These are phyloP conservation scores for Polyommatus iphigenia DNA, from an alignment of 2,888 invertebrate species.

Conservation along the genomic window DNA sequence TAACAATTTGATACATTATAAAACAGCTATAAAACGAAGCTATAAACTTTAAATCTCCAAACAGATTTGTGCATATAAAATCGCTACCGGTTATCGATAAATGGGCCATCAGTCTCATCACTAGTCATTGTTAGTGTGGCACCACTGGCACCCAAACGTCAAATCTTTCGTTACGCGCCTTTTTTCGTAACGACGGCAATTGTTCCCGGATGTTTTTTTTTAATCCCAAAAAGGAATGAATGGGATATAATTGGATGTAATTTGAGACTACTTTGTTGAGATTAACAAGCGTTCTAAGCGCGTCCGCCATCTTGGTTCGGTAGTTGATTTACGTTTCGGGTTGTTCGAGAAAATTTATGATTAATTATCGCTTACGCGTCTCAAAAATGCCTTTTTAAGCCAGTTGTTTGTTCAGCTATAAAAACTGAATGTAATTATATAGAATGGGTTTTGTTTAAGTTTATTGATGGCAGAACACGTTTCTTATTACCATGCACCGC, in stretches of 20 bases:
- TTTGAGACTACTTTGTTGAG: conserved; percentile 72
- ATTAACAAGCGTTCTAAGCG: conserved; percentile 65
- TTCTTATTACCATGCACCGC: conserved; percentile 22
- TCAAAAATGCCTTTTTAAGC: conserved; percentile 26
- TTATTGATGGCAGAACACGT: conserved; percentile 28
- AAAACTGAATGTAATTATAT: conserved; percentile 27
- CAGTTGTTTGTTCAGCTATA: conserved; percentile 30
- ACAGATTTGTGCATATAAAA: conserved; percentile 21
- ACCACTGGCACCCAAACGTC: conserved; percentile 50
- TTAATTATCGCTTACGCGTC: conserved; percentile 52
- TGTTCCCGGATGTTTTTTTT: conserved; percentile 64
- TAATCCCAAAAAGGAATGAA: conserved; percentile 73
- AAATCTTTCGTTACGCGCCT: conserved; percentile 71
- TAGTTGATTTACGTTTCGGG: conserved; percentile 63
- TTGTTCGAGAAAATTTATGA: conserved; percentile 56
- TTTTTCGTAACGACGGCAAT: conserved; percentile 73
- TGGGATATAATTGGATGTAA: conserved; percentile 79
- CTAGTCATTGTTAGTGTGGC: conserved; percentile 64
- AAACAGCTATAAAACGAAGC: conserved; percentile 1
- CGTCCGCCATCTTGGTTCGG: conserved; percentile 68
- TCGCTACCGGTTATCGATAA: conserved; percentile 48
- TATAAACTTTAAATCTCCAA: conserved; percentile 12
- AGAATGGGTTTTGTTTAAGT: conserved; percentile 22
- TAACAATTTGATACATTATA: conserved; percentile 27
- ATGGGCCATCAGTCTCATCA: conserved; percentile 47